A percentile compares a stretch with the other conserved stretches of the same genome.
phyloP scores from a whole-genome alignment of 2,797 vertebrate species.

The Bryconaethiops microstoma region DNA sequence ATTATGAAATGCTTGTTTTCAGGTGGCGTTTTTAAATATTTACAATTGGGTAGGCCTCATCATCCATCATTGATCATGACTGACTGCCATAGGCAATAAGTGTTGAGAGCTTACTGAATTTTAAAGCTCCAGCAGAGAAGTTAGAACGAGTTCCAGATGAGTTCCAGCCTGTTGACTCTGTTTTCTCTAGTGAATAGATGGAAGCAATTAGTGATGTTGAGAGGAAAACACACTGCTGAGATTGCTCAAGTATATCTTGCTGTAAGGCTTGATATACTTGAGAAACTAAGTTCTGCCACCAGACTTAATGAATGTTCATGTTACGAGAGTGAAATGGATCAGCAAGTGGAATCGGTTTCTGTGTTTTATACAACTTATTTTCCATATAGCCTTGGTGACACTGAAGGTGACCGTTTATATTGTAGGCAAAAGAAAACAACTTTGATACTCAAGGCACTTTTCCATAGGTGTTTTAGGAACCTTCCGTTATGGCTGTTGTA shows the following conservation, averaged over 20 bases:
- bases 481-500: too few species aligned
- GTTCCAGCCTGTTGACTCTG: slow-evolving; percentile 25
- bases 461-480: too few species aligned
- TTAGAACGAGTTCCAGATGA: slow-evolving; percentile 8
- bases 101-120: neutral
- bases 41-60: neutral
- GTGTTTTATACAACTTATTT: too few species aligned
- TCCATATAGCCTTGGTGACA: too few species aligned
- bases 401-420: too few species aligned
- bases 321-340: neutral
- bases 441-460: too few species aligned
- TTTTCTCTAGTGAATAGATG: slow-evolving; percentile 4
- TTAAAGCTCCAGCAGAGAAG: slow-evolving; percentile 4
- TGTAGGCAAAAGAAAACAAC: too few species aligned
- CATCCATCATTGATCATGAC: neutral
- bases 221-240: neutral
- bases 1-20: neutral
- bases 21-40: neutral
- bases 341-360: neutral
- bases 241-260: neutral
- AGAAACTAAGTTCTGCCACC: neutral
- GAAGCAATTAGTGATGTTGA: slow-evolving; percentile 4
- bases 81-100: neutral
- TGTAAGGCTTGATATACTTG: neutral
- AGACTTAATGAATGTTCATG: neutral